Conservation (phyloP, 2,113 vertebrate species). For the Bambusicola thoracicus region DNA sequence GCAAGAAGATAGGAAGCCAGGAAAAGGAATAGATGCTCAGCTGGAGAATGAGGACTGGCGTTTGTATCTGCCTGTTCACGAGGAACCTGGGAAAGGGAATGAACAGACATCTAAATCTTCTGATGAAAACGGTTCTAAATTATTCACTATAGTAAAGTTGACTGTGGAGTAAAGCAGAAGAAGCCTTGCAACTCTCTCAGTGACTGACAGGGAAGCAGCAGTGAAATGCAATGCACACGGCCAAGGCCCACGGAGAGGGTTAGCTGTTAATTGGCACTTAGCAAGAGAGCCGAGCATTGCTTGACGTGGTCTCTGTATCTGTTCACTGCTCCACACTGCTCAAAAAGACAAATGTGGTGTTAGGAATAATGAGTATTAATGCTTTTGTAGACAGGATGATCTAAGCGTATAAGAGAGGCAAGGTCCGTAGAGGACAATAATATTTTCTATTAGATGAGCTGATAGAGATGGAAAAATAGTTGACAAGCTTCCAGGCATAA, state of each 20-base stretch:
- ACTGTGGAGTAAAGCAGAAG: not conserved
- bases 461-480: not conserved
- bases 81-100: not conserved
- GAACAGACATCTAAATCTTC: not conserved
- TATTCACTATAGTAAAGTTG: not conserved
- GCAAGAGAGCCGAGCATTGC: not conserved
- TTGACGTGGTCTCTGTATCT: not conserved
- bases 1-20: not conserved
- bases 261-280: not conserved
- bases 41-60: not conserved
- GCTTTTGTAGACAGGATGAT: not conserved
- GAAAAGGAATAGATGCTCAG: not conserved
- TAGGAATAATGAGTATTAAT: not conserved
- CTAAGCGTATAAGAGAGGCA: not conserved
- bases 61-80: not conserved
- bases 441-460: not conserved
- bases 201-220: not conserved
- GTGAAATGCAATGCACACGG: rapidly evolving
- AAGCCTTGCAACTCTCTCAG: not conserved
- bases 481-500: not conserved
- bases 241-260: not conserved
- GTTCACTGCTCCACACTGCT: not conserved
- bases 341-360: not conserved
- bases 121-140: not conserved
- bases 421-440: not conserved